These are phyloP conservation scores for Brachystomella parvula DNA, from an alignment of 1,140 invertebrate genomes.

Conservation along the genomic window DNA sequence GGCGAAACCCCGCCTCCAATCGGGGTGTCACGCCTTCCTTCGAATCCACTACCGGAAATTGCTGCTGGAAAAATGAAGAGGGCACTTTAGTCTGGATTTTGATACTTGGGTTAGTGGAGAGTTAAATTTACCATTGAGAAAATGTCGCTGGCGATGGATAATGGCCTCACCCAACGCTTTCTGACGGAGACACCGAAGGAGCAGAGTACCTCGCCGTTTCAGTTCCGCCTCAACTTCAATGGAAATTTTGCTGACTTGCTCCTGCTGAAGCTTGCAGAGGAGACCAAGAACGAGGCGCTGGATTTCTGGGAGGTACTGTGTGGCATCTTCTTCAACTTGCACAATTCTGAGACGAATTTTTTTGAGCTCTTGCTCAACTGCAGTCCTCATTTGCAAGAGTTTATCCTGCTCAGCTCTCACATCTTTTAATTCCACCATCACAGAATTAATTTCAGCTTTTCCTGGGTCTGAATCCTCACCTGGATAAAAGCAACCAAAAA, in stretches of 20 bases:
- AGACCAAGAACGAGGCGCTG: conserved; percentile 75
- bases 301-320: conserved; percentile 52
- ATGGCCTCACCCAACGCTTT: conserved; percentile 81
- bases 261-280: conserved; percentile 76
- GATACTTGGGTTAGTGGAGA: background rate
- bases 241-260: conserved; percentile 85
- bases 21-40: background rate
- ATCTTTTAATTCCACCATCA: conserved; percentile 69
- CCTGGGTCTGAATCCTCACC: conserved; percentile 29
- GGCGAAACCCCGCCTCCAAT: background rate
- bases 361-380: conserved; percentile 57
- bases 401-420: conserved; percentile 65
- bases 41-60: background rate
- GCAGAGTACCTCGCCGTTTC: conserved; percentile 67
- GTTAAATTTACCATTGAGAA: conserved; percentile 61
- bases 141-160: conserved; percentile 71
- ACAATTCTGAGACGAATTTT: conserved; percentile 57
- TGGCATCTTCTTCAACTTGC: conserved; percentile 61
- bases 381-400: conserved; percentile 66
- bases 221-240: conserved; percentile 82
- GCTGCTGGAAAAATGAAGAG: background rate
- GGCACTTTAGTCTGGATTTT: background rate
- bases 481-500: background rate
- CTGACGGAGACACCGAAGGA: conserved; percentile 74
- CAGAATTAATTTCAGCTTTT: conserved; percentile 55